Base-by-base conservation (phyloP, 1,140 invertebrate genomes). In the Propsilocerus akamusi region DNA sequence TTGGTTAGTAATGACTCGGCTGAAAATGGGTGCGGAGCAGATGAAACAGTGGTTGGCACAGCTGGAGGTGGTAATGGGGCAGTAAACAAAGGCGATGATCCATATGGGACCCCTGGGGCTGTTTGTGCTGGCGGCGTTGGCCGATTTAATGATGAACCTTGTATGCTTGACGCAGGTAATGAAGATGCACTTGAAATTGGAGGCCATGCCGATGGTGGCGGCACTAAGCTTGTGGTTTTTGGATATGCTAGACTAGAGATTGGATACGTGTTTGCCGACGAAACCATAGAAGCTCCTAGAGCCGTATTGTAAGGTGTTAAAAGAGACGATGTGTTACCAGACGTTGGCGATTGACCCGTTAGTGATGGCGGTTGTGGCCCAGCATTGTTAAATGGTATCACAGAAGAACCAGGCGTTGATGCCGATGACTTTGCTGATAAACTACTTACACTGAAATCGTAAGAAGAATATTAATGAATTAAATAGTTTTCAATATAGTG, bases 1-100 rank as follows among this genome's bases (percentile, higher is more conserved):
- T 82, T 87, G 55, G 84, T 76, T 70, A 90, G 88, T 30, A 89
- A 73, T 55, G 84, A 87, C 63, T 89, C 85, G 11, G 85, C 85
- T 3, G 85, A 85, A 66, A 89, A 89, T 5, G 86, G 86, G 65
- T 84, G 60, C 11, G 68, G 57, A 52, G 66, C 58, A 64, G 71
- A 66, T 30, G 70, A 66, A 50, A 70, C 65, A 71, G 72, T 51
- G 76, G 65, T 41, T 75, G 77, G 24, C 8, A 75, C 72, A 5
- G 73, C 65, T 7, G 73, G 70, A 34, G 80, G 76, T 46, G 77
- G 73, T 32, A 81, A 63, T 17, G 80, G 77, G 24, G 80, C 71
- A 23, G 80, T 74, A 59, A 81, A 83, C 66, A 80, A 72, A 46
- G 74, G 77, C 25, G 73, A 75, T 32, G 70, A 67, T 28, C 49